Conservation (phyloP, 2,888 invertebrate species). For the Mythimna vitellina region DNA sequence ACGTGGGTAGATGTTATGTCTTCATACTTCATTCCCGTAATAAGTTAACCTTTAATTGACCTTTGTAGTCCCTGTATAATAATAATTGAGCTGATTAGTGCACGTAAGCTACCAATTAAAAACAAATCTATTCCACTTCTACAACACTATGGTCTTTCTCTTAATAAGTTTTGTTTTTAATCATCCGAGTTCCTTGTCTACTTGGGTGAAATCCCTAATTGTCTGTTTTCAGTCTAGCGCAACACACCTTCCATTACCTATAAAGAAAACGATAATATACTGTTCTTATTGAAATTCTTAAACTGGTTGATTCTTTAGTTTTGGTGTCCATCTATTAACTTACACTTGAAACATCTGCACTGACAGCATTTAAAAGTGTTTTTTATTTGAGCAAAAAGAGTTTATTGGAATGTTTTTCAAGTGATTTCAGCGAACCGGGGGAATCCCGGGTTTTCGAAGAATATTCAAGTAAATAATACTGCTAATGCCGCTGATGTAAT, state of each 20-base stretch:
- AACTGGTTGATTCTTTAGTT: too few species aligned
- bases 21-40: slow-evolving; percentile 24
- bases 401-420: background rate
- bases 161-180: too few species aligned
- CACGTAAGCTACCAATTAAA: slow-evolving; percentile 6
- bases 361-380: background rate
- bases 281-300: too few species aligned
- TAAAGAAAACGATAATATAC: too few species aligned
- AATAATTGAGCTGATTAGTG: slow-evolving; percentile 32
- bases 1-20: slow-evolving; percentile 2
- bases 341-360: background rate
- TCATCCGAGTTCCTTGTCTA: too few species aligned
- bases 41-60: slow-evolving; percentile 47
- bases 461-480: slow-evolving; percentile 7
- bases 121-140: too few species aligned
- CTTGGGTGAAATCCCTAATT: too few species aligned
- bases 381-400: background rate
- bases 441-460: background rate
- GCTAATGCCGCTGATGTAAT: background rate
- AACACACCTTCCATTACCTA: too few species aligned
- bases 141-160: too few species aligned
- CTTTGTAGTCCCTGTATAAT: slow-evolving; percentile 16
- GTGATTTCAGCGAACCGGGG: background rate
- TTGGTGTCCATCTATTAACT: too few species aligned
- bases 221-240: too few species aligned